Percentiles rank a stretch among this genome's conserved stretches.
Conservation (phyloP, 2,888 invertebrate species). For the Orchestes rusci region DNA sequence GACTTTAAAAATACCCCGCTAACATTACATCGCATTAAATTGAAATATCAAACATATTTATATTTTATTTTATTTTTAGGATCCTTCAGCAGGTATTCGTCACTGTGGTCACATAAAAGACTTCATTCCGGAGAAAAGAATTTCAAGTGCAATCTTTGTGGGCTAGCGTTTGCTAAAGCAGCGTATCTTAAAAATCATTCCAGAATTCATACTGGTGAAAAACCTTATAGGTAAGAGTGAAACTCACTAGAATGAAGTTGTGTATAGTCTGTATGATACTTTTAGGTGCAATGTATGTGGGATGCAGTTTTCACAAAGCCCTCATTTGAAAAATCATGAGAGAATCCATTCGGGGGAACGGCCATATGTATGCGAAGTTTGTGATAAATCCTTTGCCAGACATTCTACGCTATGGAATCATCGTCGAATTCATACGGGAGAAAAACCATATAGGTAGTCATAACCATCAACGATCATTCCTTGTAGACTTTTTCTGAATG, state of each 20-base stretch:
- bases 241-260: not conserved
- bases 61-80: constrained; percentile 35
- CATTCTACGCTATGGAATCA: constrained; percentile 88
- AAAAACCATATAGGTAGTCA: constrained; percentile 60
- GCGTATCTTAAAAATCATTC: constrained; percentile 88
- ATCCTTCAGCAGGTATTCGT: constrained; percentile 76
- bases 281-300: constrained; percentile 70
- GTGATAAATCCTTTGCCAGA: constrained; percentile 81
- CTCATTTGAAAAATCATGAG: constrained; percentile 83
- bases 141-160: constrained; percentile 83
- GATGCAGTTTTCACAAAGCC: constrained; percentile 86
- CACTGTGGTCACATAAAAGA: constrained; percentile 83
- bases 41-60: no score
- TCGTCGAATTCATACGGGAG: constrained; percentile 79
- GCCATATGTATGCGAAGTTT: constrained; percentile 83
- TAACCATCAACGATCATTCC: not conserved
- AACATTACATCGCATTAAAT: no score
- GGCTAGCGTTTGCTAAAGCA: constrained; percentile 81
- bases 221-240: constrained; percentile 38
- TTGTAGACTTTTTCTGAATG: not conserved
- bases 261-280: constrained; percentile 1
- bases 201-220: constrained; percentile 73
- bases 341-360: constrained; percentile 82
- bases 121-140: constrained; percentile 78
- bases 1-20: no score